Percentiles rank a stretch among this genome's conserved stretches.
phyloP scores from a whole-genome alignment of 2,113 vertebrate species.

The human region DNA sequence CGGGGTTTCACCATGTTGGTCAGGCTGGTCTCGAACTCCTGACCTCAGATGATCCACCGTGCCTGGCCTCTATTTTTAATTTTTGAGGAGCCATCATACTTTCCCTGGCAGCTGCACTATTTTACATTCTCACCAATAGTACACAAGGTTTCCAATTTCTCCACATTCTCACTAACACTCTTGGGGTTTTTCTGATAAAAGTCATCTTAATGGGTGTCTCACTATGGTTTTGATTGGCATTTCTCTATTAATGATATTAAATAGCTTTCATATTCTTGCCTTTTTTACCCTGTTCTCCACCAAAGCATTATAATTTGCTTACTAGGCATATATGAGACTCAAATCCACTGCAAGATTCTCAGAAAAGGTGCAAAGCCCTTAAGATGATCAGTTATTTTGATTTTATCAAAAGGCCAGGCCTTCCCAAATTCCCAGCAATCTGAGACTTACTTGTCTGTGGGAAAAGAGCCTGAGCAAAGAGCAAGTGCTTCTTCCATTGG shows the following conservation, averaged over 20 bases:
- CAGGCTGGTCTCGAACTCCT: too few relatives aligned
- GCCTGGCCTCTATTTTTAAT: too few relatives aligned
- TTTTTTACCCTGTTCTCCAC: not conserved
- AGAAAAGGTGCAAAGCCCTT: not conserved
- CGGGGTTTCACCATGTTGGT: too few relatives aligned
- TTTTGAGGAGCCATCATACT: not conserved
- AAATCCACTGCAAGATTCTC: not conserved
- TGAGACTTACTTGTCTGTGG: constrained; percentile 86
- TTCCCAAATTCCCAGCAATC: not conserved
- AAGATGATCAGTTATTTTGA: not conserved
- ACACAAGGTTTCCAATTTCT: not conserved
- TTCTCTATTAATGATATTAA: not conserved
- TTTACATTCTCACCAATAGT: not conserved
- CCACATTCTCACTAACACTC: not conserved
- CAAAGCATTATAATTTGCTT: constrained; percentile 44
- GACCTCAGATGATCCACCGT: too few relatives aligned
- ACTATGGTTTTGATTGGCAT: not conserved
- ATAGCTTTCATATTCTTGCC: not conserved
- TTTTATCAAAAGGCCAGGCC: not conserved
- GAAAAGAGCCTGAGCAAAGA: constrained; percentile 87
- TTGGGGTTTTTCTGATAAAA: not conserved
- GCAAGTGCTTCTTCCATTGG: constrained; percentile 84
- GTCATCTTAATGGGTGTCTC: not conserved
- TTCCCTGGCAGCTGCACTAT: not conserved
- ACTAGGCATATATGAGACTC: constrained; percentile 41